phyloP scores from a whole-genome alignment of 2,888 invertebrate species.

The Octonoba sinensis region DNA sequence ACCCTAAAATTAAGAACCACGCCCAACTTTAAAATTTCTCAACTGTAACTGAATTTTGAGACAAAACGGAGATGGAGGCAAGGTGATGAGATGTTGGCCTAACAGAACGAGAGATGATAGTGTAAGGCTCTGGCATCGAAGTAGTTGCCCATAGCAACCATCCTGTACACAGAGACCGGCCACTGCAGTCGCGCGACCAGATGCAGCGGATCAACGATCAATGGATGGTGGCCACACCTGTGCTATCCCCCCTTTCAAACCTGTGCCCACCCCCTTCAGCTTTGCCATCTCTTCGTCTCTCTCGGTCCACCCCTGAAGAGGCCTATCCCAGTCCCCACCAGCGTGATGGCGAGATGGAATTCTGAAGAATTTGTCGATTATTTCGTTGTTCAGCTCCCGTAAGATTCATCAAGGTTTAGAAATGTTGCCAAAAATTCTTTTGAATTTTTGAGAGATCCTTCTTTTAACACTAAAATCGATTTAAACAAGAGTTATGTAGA shows the following conservation, averaged over 20 bases:
- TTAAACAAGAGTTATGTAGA: too few species aligned
- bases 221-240: slow-evolving; percentile 59
- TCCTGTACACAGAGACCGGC: slow-evolving; percentile 59
- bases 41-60: slow-evolving; percentile 4
- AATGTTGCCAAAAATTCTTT: too few species aligned
- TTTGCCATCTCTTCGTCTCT: slow-evolving; percentile 4
- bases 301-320: slow-evolving; percentile 9
- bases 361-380: too few species aligned
- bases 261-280: slow-evolving; percentile 6
- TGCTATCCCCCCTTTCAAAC: slow-evolving; percentile 4
- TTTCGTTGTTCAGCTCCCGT: too few species aligned
- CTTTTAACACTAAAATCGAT: too few species aligned
- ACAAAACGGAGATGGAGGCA: slow-evolving; percentile 2
- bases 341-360: too few species aligned
- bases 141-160: slow-evolving; percentile 37
- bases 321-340: neutral
- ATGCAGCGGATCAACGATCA: slow-evolving; percentile 58
- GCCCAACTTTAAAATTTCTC: slow-evolving; percentile 26
- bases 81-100: neutral
- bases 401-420: too few species aligned
- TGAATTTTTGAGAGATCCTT: too few species aligned
- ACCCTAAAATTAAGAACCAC: slow-evolving; percentile 13
- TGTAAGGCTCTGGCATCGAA: slow-evolving; percentile 39
- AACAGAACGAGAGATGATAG: slow-evolving; percentile 12
- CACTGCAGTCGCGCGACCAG: slow-evolving; percentile 49